Conservation (phyloP, 92 coral and sea anemone species). For the Micromussa lordhowensis region DNA sequence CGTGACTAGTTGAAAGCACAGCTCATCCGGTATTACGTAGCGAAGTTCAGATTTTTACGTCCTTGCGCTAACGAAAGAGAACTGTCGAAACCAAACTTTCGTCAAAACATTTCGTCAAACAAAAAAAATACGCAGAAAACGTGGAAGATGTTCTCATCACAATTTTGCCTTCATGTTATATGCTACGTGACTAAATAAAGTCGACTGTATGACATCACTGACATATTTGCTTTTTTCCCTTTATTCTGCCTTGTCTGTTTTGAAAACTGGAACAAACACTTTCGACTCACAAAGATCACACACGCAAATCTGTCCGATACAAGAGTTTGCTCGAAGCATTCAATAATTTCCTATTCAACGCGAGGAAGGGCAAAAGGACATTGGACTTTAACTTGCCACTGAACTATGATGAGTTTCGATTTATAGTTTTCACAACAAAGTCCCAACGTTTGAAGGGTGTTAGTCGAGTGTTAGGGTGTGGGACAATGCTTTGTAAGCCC, state of each 20-base stretch:
- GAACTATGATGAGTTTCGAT: background rate
- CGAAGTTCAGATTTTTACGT: background rate
- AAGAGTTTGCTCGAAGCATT: background rate
- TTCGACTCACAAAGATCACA: background rate
- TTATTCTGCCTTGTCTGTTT: background rate
- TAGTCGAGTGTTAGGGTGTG: background rate
- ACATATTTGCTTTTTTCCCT: background rate
- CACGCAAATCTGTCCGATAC: background rate
- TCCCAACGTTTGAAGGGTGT: background rate
- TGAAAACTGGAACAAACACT: constrained; percentile 6
- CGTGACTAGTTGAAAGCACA: constrained; percentile 16
- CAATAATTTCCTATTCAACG: background rate
- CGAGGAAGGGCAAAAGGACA: background rate
- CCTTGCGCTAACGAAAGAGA: background rate
- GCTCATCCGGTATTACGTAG: constrained; percentile 32
- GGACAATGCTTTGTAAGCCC: background rate
- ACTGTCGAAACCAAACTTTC: background rate
- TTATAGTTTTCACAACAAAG: background rate
- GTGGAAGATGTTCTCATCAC: background rate
- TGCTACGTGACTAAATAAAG: constrained; percentile 16
- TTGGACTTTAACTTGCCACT: background rate
- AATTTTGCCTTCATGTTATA: background rate
- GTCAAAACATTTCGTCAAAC: background rate
- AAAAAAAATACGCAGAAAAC: background rate
- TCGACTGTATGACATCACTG: constrained; percentile 27